A percentile compares a stretch with the other conserved stretches of the same genome.
Conservation (phyloP, 2,797 vertebrate species). For the Anisognathus igniventris region DNA sequence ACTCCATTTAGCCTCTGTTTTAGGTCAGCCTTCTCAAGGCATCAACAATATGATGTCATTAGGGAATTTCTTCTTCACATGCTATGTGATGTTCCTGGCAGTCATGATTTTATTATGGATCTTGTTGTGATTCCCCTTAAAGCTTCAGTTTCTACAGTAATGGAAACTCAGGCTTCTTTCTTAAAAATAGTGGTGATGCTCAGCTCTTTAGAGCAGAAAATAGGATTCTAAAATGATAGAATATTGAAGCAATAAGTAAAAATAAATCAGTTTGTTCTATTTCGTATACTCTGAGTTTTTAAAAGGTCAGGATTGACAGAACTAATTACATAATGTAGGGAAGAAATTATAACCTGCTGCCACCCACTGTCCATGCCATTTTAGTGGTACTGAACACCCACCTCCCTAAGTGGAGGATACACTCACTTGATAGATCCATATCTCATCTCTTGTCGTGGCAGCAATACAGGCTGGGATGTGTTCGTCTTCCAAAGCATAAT, state of each 20-base stretch:
- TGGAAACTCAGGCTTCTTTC: neutral
- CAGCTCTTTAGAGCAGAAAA: neutral
- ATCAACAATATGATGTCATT: neutral
- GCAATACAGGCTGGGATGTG: neutral
- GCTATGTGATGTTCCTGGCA: neutral
- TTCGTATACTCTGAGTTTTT: neutral
- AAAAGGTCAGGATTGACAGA: neutral
- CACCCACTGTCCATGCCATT: constrained; percentile 18
- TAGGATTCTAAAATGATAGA: neutral
- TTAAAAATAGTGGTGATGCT: neutral
- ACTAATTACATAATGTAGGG: neutral
- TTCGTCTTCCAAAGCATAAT: neutral
- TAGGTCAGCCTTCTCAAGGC: neutral
- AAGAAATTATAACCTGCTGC: constrained; percentile 30
- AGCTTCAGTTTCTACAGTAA: neutral
- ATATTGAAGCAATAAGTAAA: neutral
- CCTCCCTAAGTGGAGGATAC: neutral
- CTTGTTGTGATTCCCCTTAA: neutral
- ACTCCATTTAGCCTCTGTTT: neutral
- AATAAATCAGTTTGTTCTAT: neutral
- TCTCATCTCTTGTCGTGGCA: neutral
- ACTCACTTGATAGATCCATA: neutral
- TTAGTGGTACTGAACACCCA: neutral
- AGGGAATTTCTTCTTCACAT: neutral
- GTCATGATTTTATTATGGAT: neutral